Evolutionary conservation across 2,888 invertebrate species (phyloP), one percentile per base, ranked within the genome.

Genomic region (Sarcophaga carnaria): DNA sequence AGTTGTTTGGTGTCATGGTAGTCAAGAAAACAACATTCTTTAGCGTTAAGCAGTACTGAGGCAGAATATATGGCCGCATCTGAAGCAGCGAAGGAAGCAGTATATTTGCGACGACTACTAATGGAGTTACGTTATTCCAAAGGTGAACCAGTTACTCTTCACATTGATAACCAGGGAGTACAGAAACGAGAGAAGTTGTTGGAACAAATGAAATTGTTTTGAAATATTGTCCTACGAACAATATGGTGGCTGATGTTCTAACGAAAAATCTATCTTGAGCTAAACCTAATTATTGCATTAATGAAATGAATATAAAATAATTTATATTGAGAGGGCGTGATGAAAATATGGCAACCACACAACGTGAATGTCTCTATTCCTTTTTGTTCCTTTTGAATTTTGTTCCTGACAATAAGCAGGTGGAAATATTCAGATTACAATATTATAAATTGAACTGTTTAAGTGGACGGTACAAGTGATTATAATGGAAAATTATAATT

Each of bases 1-100:
- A 47, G 27, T 10, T 86, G 71, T 49, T 59, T 69, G 2, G 63
- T 88, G 10, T 66, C 77, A 60, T 87, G 87, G 84, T 78, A 82
- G 17, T 82, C 83, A 3, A 77, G n/a, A 64, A 64, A 64, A 27
- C 64, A 64, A 64, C 64, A 64, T 64, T 64, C 64, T 64, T 27
- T 64, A 17, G 25, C 27, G 64, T 27, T 64, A 27, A 64, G 64
- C 27, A 64, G 64, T 27, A 64, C 27, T 45, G 37, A 37, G 37
- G 37, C 37, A 37, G 37, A 37, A 37, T 37, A 37, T 8, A 8
- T 37, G 6, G 6, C 37, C 37, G 6, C 37, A 37, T 37, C 37
- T 37, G 27, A 27, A 27, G 27, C 27, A 27, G 27, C 3, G 27
- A 27, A 27, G 5, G 27, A 27, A 5, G 27, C 27, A 5, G 5